A percentile compares a stretch with the other conserved stretches of the same genome.
Conservation (phyloP, 2,797 vertebrate genomes). For the Typhlichthys eigenmanni region DNA sequence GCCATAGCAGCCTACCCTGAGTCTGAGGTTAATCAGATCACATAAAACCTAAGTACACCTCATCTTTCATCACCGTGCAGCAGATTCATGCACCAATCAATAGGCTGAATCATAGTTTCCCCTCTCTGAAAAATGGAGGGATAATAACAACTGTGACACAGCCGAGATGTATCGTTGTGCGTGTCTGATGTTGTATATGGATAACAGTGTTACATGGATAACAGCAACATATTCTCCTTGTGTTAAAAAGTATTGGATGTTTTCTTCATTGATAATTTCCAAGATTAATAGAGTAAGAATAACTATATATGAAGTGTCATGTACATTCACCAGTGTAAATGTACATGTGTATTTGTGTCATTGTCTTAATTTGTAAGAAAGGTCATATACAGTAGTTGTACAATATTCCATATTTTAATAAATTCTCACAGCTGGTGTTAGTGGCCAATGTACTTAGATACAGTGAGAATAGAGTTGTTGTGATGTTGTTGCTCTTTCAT, state of each 20-base stretch:
- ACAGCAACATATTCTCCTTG: slow-evolving; percentile 39
- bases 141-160: slow-evolving; percentile 50
- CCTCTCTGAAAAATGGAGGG: slow-evolving; percentile 71
- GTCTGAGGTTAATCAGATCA: slow-evolving; percentile 72
- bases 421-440: slow-evolving; percentile 17
- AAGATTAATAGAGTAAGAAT: slow-evolving; percentile 16
- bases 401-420: too few species aligned
- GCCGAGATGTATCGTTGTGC: too few species aligned
- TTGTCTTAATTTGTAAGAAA: too few species aligned
- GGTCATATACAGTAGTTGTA: too few species aligned
- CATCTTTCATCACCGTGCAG: slow-evolving; percentile 73
- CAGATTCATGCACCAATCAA: slow-evolving; percentile 73
- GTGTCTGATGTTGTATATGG: slow-evolving; percentile 37
- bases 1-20: slow-evolving; percentile 43
- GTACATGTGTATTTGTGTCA: too few species aligned
- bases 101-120: slow-evolving; percentile 73
- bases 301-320: slow-evolving; percentile 26
- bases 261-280: slow-evolving; percentile 45
- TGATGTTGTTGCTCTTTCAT: slow-evolving; percentile 28
- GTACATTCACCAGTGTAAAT: slow-evolving; percentile 26
- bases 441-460: slow-evolving; percentile 38
- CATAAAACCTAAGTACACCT: slow-evolving; percentile 68
- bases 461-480: slow-evolving; percentile 54
- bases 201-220: slow-evolving; percentile 53
- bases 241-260: slow-evolving; percentile 34